Conservation (phyloP, 2,888 invertebrate species). For the Neria commutata region DNA sequence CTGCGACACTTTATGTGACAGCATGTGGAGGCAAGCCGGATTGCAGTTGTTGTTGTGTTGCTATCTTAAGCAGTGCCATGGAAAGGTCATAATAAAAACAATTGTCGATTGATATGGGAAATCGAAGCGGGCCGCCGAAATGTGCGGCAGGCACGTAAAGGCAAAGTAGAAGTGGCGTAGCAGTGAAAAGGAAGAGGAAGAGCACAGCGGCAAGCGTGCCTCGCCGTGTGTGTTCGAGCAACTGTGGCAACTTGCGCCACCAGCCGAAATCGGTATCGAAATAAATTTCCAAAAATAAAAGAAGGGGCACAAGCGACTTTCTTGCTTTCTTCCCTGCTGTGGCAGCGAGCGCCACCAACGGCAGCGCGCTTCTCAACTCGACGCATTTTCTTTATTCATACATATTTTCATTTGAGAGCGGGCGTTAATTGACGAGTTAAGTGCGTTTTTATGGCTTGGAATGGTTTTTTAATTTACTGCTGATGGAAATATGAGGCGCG, state of each 20-base stretch:
- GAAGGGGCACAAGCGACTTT: too few relatives aligned
- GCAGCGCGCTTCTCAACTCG: neutral
- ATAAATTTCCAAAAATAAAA: too few relatives aligned
- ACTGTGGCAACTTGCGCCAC: too few relatives aligned
- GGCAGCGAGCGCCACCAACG: too few relatives aligned
- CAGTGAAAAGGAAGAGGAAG: too few relatives aligned
- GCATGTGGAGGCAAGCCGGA: constrained; percentile 38
- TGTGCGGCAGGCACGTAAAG: too few relatives aligned
- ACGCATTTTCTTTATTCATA: neutral
- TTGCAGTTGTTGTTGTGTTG: too few relatives aligned
- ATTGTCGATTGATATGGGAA: constrained; percentile 11
- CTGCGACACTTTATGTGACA: constrained; percentile 49
- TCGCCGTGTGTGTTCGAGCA: constrained; percentile 1
- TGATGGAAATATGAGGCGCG: constrained; percentile 39
- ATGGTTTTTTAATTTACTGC: constrained; percentile 54
- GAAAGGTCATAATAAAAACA: constrained; percentile 11
- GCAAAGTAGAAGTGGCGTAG: too few relatives aligned
- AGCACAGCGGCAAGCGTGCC: too few relatives aligned
- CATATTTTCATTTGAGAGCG: constrained; percentile 14
- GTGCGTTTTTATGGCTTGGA: constrained; percentile 53
- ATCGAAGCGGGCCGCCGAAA: neutral
- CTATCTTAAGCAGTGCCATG: neutral
- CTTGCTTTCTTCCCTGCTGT: too few relatives aligned
- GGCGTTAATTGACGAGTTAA: constrained; percentile 51
- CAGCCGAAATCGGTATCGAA: too few relatives aligned